Percentiles rank a stretch among this genome's conserved stretches.
Evolutionary conservation across 2,797 vertebrate genomes (phyloP).

Genomic region (Natrix natrix): DNA sequence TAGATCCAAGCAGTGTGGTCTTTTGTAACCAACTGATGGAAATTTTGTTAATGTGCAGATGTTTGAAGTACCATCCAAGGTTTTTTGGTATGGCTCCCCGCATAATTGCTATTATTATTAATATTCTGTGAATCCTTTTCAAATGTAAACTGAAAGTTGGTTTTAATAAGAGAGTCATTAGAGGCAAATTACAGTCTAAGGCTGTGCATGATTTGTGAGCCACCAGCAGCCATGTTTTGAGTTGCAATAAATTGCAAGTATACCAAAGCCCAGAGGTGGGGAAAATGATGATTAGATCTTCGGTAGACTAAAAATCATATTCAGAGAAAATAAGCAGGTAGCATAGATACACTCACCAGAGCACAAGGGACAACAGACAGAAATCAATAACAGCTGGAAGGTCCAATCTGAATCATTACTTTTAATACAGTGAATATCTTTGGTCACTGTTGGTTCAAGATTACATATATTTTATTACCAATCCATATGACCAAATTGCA

Average conservation of each 20-base stretch:
- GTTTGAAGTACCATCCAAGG: neutral
- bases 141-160: neutral
- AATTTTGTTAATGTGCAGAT: neutral
- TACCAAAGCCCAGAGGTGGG: neutral
- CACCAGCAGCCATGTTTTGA: neutral
- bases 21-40: neutral
- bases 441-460: constrained; percentile 1
- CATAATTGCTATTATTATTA: neutral
- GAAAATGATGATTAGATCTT: constrained; percentile 6
- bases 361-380: constrained; percentile 22
- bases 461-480: constrained; percentile 13
- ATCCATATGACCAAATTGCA: constrained; percentile 10
- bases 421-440: constrained; percentile 27
- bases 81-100: neutral
- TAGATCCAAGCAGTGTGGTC: neutral
- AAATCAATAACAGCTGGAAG: neutral
- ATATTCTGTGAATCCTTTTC: neutral
- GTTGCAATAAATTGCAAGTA: neutral
- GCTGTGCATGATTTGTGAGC: neutral
- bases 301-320: constrained; percentile 15
- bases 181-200: neutral
- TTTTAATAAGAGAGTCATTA: neutral
- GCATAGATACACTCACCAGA: constrained; percentile 20
- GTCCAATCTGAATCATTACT: constrained; percentile 19
- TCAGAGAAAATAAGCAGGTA: constrained; percentile 13